Evolutionary conservation across 2,797 vertebrate genomes (phyloP), one percentile per base, ranked within the genome.

Genomic region (Pseudochaenichthys georgianus): DNA sequence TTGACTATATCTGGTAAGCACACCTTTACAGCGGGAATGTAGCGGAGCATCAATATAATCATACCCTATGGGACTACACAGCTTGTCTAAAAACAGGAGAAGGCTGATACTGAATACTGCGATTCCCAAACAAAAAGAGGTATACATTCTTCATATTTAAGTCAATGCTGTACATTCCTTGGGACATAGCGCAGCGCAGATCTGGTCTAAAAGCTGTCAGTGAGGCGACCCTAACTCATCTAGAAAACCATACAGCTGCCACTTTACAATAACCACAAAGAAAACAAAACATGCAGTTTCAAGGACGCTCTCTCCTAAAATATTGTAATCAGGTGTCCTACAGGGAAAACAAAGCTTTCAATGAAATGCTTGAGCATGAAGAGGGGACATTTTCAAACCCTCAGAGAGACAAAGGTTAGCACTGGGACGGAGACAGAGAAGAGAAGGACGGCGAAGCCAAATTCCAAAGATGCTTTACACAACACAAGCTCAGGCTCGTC

Each of bases 391-490:
- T 76, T 87, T 63, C 28, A 78, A 80, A 70, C 72, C 71, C 57
- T 77, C 21, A 4, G 65, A 76, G 77, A 78, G 71, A 47, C 69
- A 34, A 50, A 13, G 75, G 78, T 84, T 77, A 72, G 55, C 64
- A 1, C 54, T 9, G 62, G 64, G 65, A 66, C 78, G 2, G 54
- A 69, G 73, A 70, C 67, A 9, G 64, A 77, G 41, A 61, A 76
- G 64, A 80, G 48, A 77, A 17, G 67, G 63, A 83, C 54, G 15
- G 17, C 46, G 52, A 68, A 87, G 78, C 75, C 58, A 84, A 89
- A 95, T 95, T 94, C 95, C 95, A 91, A 65, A 83, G 87, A 93
- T 92, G 75, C 81, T 90, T 94, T 50, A 60, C 68, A 48, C 59
- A 89, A 87, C 82, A 77, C 92, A 92, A 83, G 92, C 88, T 91